Base-by-base conservation (phyloP, 2,113 vertebrate species). In the Brachyistius frenatus region DNA sequence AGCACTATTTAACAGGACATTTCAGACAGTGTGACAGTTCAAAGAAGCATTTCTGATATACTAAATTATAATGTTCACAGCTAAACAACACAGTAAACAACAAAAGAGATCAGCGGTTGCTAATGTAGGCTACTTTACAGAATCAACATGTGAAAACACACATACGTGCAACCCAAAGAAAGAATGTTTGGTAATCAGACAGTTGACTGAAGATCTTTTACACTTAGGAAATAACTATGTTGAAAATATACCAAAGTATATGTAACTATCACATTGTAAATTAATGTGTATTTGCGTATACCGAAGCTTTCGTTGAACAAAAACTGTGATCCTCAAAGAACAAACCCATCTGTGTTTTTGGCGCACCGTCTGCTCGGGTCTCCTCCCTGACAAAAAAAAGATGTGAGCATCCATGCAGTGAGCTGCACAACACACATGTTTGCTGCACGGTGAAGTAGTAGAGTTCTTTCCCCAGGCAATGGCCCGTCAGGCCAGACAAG, bases 401-500 rank as follows among this genome's bases (percentile, higher is more conserved):
- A 71, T 81, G 81, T 81, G 80, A 88, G 89, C 83, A 73, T 63
- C 86, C 80, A 81, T 86, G 89, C 73, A 71, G 75, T 86, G 70
- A 84, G 83, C 78, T 66, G 65, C 84, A 88, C 76, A 64, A 60
- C 79, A 78, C 81, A 73, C 65, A 91, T 67, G 55, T 87, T 85
- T 76, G 61, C 80, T 73, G 84, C 78, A 65, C 14, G 5, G 58
- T 84, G 75, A 77, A 75, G 73, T 44, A 77, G 81, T 68, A 61
- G 76, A 80, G 68, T 76, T 73, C 79, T 85, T 66, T 89, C 88
- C 88, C 78, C 73, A 84, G 88, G 91, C 87, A 89, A 82, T 76
- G 82, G 84, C 86, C 87, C 83, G 47, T 89, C 89, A 92, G 85
- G 78, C 86, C 87, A 90, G 88, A 92, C 89, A 89, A 88, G 87